Percentiles rank a stretch among this genome's conserved stretches.
phyloP scores from a whole-genome alignment of 2,797 vertebrate genomes.

The Sebastes taczanowskii region DNA sequence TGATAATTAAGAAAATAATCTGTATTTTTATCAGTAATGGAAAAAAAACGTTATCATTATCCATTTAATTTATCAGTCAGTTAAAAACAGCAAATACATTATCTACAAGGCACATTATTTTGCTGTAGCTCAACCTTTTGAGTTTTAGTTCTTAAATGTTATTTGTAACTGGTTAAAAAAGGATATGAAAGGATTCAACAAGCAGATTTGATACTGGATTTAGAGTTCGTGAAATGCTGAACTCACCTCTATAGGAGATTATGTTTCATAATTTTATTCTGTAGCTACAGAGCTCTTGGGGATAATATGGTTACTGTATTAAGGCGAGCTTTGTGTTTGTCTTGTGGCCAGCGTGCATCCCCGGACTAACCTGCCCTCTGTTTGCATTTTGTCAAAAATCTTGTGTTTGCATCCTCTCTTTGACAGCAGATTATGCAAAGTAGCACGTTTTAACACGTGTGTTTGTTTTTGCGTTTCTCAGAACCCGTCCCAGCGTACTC shows the following conservation, averaged over 20 bases:
- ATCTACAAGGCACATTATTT: not conserved
- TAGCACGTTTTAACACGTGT: not conserved
- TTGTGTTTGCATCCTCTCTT: not conserved
- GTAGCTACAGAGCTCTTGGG: not conserved
- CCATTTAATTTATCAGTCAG: not conserved
- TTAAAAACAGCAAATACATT: not conserved
- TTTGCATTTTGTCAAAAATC: not conserved
- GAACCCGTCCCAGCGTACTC: constrained; percentile 90
- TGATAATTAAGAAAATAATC: not conserved
- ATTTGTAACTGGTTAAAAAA: not conserved
- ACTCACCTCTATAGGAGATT: not conserved
- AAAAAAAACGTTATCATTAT: not conserved
- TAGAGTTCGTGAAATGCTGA: not conserved
- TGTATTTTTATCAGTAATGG: not conserved
- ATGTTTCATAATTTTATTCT: not conserved
- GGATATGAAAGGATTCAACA: not conserved
- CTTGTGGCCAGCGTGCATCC: not conserved
- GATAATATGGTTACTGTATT: not conserved
- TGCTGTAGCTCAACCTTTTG: not conserved
- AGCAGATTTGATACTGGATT: not conserved
- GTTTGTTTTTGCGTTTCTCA: constrained; percentile 63
- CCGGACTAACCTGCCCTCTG: not conserved
- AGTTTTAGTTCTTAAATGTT: not conserved
- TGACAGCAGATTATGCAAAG: not conserved
- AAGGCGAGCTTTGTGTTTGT: not conserved